These are phyloP conservation scores for Neosilurus mollespiculum DNA, from an alignment of 2,797 vertebrate species.

Conservation along the genomic window DNA sequence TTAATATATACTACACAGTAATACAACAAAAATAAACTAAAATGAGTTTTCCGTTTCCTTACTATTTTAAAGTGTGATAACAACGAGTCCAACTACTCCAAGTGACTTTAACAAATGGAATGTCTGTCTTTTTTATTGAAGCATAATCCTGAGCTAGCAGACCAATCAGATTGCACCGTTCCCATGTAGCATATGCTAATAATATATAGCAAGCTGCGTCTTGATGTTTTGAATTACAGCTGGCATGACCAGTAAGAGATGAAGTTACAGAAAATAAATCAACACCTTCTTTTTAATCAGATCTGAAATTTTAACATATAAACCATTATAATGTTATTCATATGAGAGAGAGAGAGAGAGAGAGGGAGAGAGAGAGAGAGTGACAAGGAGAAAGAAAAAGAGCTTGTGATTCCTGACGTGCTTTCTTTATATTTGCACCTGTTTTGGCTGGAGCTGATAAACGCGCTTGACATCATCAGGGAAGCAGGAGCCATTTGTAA, in stretches of 20 bases:
- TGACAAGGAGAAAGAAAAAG: constrained; percentile 54
- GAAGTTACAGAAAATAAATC: neutral
- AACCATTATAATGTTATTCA: neutral
- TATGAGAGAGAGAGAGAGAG: constrained; percentile 31
- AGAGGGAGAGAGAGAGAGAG: constrained; percentile 64
- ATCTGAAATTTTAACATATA: neutral
- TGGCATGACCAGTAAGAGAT: neutral
- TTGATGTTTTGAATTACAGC: neutral
- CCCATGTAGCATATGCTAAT: no score
- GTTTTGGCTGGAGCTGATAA: constrained; percentile 70
- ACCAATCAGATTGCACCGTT: no score
- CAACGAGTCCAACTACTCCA: no score
- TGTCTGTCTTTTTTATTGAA: no score
- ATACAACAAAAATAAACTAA: no score
- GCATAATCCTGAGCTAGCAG: no score
- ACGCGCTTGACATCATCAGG: constrained; percentile 77
- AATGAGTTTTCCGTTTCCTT: no score
- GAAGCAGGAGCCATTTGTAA: constrained; percentile 74
- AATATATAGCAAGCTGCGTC: neutral
- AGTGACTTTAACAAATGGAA: no score
- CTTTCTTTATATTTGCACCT: constrained; percentile 59
- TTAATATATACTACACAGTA: no score
- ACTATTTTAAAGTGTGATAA: no score
- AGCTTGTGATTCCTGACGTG: constrained; percentile 37
- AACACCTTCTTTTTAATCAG: neutral